phyloP scores from a whole-genome alignment of 1,140 invertebrate genomes.

The Bombus polaris region DNA sequence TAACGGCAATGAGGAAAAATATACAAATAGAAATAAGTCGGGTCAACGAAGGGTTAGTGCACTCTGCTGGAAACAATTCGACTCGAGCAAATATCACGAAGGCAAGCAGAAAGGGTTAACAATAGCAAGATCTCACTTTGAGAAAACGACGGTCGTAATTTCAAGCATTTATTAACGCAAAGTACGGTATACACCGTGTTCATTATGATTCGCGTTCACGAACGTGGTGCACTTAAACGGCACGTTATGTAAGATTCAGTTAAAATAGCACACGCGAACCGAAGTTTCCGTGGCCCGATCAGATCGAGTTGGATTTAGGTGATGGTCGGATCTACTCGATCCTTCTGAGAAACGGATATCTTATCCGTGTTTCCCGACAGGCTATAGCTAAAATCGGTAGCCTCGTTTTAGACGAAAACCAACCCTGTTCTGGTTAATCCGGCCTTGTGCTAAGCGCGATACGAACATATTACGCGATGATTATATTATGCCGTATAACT shows the following conservation, averaged over 20 bases:
- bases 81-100: neutral
- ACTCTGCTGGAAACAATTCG: neutral
- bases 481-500: neutral
- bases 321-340: neutral
- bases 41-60: no score
- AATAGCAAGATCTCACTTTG: neutral
- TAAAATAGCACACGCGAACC: slow-evolving; percentile 14
- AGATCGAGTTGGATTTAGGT: neutral
- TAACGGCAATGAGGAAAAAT: neutral
- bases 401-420: neutral
- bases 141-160: neutral
- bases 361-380: neutral
- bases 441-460: no score
- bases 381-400: neutral
- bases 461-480: neutral
- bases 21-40: neutral
- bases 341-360: neutral
- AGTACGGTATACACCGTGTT: neutral
- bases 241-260: slow-evolving; percentile 17
- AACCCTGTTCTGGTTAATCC: neutral
- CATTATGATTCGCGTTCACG: neutral
- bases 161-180: neutral
- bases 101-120: neutral
- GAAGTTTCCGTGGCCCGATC: slow-evolving; percentile 13
- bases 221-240: neutral